Conservation (phyloP, 2,113 vertebrate species). For the Fregetta grallaria region DNA sequence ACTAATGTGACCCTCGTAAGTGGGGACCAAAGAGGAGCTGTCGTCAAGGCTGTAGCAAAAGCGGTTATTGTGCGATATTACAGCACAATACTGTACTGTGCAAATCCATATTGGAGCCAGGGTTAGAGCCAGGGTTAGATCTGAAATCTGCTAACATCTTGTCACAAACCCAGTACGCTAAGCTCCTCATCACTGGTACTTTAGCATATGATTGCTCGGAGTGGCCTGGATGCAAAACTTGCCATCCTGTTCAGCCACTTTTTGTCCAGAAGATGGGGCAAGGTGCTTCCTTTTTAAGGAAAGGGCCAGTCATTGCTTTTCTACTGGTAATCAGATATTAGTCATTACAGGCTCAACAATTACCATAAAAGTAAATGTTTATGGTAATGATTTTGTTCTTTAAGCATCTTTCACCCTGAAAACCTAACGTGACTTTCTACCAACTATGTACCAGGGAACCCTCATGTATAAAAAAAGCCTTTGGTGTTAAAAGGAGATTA, state of each 20-base stretch:
- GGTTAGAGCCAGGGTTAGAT: not conserved
- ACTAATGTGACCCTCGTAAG: not conserved
- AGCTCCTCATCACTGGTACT: not conserved
- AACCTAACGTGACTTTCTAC: not conserved
- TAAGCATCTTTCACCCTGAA: not conserved
- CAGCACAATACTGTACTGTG: not conserved
- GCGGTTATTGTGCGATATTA: fast-evolving
- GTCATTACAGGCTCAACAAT: not conserved
- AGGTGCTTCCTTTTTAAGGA: not conserved
- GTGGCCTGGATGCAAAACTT: not conserved
- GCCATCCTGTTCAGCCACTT: not conserved
- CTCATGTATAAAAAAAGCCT: not conserved
- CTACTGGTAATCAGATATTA: not conserved
- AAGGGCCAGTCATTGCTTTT: not conserved
- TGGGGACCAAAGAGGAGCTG: not conserved
- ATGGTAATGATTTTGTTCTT: not conserved
- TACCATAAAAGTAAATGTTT: not conserved
- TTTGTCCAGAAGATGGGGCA: not conserved
- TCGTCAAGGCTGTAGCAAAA: not conserved
- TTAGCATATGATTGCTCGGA: not conserved
- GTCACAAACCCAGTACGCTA: fast-evolving
- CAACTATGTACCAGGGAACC: not conserved
- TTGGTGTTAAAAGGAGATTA: not conserved
- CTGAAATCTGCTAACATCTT: not conserved
- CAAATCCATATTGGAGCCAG: fast-evolving